Base-by-base conservation (phyloP, 2,797 vertebrate genomes). In the Salmo trutta region DNA sequence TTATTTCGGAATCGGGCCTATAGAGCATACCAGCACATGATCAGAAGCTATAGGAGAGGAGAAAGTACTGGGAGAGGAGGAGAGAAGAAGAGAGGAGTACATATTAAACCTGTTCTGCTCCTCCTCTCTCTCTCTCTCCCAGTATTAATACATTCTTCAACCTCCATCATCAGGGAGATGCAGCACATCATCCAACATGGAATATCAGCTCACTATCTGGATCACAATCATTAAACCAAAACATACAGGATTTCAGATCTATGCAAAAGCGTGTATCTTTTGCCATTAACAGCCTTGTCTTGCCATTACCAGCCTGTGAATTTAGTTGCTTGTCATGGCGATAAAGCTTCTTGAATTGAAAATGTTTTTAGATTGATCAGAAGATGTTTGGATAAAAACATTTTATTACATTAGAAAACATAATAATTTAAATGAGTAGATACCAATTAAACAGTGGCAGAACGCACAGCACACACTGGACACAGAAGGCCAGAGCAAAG, bases 351-450 rank as follows among this genome's bases (percentile, higher is more conserved):
- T 31, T 66, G 14, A 66, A 66, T 29, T 14, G n/a, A 59, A 59
- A 67, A 16, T 16, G 24, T 31, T 59, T 59, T 19, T 21, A 59
- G 19, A 59, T 19, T 21, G 17, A 19, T 2, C 56, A 19, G 56
- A 19, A 59, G 5, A 59, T 19, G 41, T 76, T 75, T 83, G 68
- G 74, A 88, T 87, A 87, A 86, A 88, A 89, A 85, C 56, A 36
- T 67, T 86, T 88, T 89, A 88, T 84, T 90, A 76, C 71, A 83
- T 86, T 73, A 77, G 78, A 77, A 84, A 76, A 88, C 75, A 47
- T 47, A 12, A 73, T 84, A 83, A 86, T 85, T 89, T 84, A 83
- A 79, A 84, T 74, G 73, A 84, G 79, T 80, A 82, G 81, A 86
- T 74, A 81, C 81, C 76, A 82, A 77, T 36, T 65, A 71, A 80